Conservation (phyloP, 2,797 vertebrate species). For the Pterois miles region DNA sequence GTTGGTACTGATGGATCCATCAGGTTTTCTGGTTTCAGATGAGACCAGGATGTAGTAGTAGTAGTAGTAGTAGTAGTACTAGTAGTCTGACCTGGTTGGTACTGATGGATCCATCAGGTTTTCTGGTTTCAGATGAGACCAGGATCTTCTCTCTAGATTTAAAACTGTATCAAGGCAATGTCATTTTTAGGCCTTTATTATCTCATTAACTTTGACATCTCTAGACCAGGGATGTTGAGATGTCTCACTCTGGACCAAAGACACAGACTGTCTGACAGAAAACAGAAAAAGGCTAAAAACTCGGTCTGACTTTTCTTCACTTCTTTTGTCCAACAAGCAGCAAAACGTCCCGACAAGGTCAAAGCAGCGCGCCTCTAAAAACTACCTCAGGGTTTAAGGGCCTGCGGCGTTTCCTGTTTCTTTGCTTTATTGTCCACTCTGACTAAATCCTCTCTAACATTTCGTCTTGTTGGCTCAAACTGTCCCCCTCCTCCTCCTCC, state of each 20-base stretch:
- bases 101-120: no score
- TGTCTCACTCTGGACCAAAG: neutral
- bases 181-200: no score
- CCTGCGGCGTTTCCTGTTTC: conserved; percentile 25
- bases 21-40: no score
- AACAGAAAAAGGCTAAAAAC: neutral
- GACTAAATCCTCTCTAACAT: conserved; percentile 46
- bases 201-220: no score
- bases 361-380: conserved; percentile 22
- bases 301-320: conserved; percentile 2
- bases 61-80: no score
- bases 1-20: no score
- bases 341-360: conserved; percentile 26
- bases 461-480: neutral
- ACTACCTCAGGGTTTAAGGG: conserved; percentile 27
- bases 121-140: no score
- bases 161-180: no score
- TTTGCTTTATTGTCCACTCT: conserved; percentile 31
- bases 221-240: no score
- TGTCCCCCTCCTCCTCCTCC: neutral
- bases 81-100: no score
- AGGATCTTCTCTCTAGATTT: no score
- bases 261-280: neutral
- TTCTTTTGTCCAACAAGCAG: conserved; percentile 8
- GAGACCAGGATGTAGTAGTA: no score